phyloP scores from a whole-genome alignment of 2,797 vertebrate species.

The Aythya fuligula region DNA sequence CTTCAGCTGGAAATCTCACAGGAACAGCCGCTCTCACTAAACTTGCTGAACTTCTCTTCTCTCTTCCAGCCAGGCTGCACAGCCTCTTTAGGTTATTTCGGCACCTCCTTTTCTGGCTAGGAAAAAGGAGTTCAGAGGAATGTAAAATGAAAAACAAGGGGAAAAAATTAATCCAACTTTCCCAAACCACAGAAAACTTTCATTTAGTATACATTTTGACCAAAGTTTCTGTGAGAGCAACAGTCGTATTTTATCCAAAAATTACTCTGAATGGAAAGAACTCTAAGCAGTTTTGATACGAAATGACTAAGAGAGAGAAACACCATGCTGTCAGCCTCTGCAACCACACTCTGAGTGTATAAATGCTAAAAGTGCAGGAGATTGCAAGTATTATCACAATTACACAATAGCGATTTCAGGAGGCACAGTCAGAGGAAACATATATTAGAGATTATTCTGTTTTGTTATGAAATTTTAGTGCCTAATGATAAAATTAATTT shows the following conservation, averaged over 20 bases:
- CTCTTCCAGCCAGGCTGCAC: not conserved
- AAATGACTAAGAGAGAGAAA: not conserved
- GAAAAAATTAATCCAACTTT: not conserved
- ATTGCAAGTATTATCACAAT: not conserved
- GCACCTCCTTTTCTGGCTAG: conserved; percentile 24
- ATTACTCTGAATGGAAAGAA: not conserved
- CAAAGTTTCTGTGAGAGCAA: not conserved
- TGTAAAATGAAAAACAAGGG: conserved; percentile 2
- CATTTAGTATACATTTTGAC: conserved; percentile 16
- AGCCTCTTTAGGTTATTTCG: conserved; percentile 10
- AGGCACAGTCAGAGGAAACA: not conserved
- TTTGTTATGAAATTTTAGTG: not conserved
- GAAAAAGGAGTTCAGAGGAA: conserved; percentile 10
- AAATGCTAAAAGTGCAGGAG: not conserved
- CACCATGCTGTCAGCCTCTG: not conserved
- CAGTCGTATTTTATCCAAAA: not conserved
- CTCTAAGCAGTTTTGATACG: not conserved
- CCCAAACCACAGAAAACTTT: conserved; percentile 45
- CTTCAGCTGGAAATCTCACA: not conserved
- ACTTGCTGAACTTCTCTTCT: not conserved
- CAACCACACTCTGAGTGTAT: not conserved
- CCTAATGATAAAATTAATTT: not conserved
- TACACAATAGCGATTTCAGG: not conserved
- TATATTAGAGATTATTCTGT: not conserved
- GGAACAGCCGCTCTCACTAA: not conserved